phyloP scores from a whole-genome alignment of 1,140 invertebrate species.

The Leptopilina boulardi region DNA sequence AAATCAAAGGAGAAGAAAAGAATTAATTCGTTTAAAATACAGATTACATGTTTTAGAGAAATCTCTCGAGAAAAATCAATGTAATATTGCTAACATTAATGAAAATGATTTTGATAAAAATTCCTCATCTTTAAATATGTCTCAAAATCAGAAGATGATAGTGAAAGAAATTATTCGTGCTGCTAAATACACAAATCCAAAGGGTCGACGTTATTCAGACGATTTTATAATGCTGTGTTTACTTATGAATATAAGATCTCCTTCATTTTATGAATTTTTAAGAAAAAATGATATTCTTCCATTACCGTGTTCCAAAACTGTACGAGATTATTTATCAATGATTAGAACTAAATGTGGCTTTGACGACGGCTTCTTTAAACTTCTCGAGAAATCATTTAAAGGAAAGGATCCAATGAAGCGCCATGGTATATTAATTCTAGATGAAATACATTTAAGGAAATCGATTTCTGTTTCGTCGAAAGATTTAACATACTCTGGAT shows the following conservation, averaged over 20 bases:
- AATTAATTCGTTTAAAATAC: background rate
- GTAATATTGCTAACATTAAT: slow-evolving; percentile 8
- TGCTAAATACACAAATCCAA: slow-evolving; percentile 40
- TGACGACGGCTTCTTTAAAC: slow-evolving; percentile 42
- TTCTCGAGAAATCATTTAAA: slow-evolving; percentile 39
- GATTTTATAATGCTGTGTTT: slow-evolving; percentile 52
- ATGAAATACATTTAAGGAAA: slow-evolving; percentile 48
- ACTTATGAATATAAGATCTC: slow-evolving; percentile 49
- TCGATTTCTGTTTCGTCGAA: slow-evolving; percentile 31
- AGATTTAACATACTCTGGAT: slow-evolving; percentile 39
- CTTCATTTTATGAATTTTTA: slow-evolving; percentile 52
- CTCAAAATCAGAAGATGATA: slow-evolving; percentile 24
- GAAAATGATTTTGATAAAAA: slow-evolving; percentile 29
- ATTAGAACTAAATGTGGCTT: slow-evolving; percentile 42
- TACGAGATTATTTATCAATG: slow-evolving; percentile 38
- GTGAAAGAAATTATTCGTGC: slow-evolving; percentile 1
- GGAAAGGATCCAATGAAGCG: slow-evolving; percentile 37
- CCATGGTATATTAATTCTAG: slow-evolving; percentile 41
- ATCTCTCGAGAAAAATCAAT: slow-evolving; percentile 22
- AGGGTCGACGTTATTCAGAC: slow-evolving; percentile 48
- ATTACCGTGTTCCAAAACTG: slow-evolving; percentile 46
- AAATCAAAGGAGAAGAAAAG: background rate
- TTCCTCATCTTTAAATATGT: background rate
- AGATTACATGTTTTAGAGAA: background rate
- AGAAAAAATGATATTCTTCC: slow-evolving; percentile 46